Percentiles rank a stretch among this genome's conserved stretches.
phyloP scores from a whole-genome alignment of 2,888 invertebrate genomes.

The Allophyes oxyacanthae region DNA sequence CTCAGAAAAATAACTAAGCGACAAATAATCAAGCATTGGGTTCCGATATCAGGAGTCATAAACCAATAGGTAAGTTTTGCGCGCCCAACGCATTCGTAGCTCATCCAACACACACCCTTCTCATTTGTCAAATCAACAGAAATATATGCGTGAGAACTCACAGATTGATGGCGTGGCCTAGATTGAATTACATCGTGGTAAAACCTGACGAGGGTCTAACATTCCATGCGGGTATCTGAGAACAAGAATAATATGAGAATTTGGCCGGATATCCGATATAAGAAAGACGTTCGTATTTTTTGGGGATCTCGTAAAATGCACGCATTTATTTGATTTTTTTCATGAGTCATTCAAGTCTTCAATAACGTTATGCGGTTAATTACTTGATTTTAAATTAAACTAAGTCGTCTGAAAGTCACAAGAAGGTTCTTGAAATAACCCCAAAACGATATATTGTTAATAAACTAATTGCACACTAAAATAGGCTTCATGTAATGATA shows the following conservation, averaged over 20 bases:
- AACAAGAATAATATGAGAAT: slow-evolving; percentile 83
- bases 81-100: slow-evolving; percentile 66
- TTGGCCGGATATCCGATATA: slow-evolving; percentile 72
- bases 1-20: not conserved
- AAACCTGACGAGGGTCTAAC: slow-evolving; percentile 87
- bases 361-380: no score
- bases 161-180: slow-evolving; percentile 88
- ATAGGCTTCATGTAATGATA: not conserved
- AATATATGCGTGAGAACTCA: slow-evolving; percentile 88
- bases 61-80: slow-evolving; percentile 67
- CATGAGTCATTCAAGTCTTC: slow-evolving; percentile 18
- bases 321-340: slow-evolving; percentile 41
- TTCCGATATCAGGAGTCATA: slow-evolving; percentile 39
- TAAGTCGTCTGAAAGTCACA: not conserved
- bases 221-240: slow-evolving; percentile 78
- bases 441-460: slow-evolving; percentile 4
- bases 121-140: slow-evolving; percentile 90
- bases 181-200: slow-evolving; percentile 88
- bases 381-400: no score
- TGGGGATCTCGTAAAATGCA: slow-evolving; percentile 36
- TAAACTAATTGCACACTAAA: not conserved
- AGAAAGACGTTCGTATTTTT: slow-evolving; percentile 55
- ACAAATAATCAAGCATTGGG: slow-evolving; percentile 16
- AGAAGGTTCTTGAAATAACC: not conserved
- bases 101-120: slow-evolving; percentile 83